Conservation (phyloP, 1,140 invertebrate species). For the Danaus plexippus region DNA sequence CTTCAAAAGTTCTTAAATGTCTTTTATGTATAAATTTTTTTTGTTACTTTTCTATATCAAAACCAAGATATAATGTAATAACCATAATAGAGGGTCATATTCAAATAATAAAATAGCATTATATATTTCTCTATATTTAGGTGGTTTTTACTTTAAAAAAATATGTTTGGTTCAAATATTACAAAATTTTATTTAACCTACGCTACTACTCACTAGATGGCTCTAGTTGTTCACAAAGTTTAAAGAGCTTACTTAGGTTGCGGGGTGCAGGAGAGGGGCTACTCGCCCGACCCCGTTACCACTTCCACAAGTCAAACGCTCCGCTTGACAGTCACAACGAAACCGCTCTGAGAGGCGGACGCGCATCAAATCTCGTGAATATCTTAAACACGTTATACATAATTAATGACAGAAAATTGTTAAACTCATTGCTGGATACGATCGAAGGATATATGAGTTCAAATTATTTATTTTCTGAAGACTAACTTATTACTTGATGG, state of each 20-base stretch:
- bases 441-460: slow-evolving; percentile 32
- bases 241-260: slow-evolving; percentile 37
- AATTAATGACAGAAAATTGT: slow-evolving; percentile 59
- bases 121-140: too few relatives aligned
- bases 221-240: slow-evolving; percentile 29
- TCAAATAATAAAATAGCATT: too few relatives aligned
- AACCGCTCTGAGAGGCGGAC: slow-evolving; percentile 48
- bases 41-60: too few relatives aligned
- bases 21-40: too few relatives aligned
- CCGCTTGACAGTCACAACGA: slow-evolving; percentile 60
- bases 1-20: too few relatives aligned
- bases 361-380: slow-evolving; percentile 34
- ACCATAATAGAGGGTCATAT: too few relatives aligned
- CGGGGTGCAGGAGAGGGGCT: slow-evolving; percentile 35
- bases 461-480: slow-evolving; percentile 20
- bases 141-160: too few relatives aligned
- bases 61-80: too few relatives aligned
- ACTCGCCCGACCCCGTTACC: slow-evolving; percentile 53
- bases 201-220: slow-evolving; percentile 56
- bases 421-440: slow-evolving; percentile 36
- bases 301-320: slow-evolving; percentile 55
- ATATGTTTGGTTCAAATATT: too few relatives aligned
- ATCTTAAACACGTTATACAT: slow-evolving; percentile 53
- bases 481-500: slow-evolving; percentile 32
- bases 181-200: not conserved